phyloP scores from a whole-genome alignment of 2,888 invertebrate species.

The Caenorhabditis sp. region DNA sequence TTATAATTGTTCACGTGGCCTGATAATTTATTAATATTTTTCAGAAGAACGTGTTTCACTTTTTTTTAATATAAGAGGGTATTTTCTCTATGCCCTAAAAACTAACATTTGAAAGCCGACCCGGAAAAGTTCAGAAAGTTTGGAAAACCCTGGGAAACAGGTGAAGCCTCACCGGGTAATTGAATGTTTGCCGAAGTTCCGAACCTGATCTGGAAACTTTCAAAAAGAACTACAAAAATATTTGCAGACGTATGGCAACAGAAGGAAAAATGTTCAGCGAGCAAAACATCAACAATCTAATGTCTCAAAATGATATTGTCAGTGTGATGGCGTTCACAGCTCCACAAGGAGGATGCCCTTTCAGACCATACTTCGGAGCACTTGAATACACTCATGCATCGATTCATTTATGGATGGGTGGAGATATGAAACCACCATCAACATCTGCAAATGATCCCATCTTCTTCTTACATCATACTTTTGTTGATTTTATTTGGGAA shows the following conservation, averaged over 20 bases:
- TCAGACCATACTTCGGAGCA: conserved; percentile 67
- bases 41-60: no score
- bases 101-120: no score
- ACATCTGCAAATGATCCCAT: conserved; percentile 65
- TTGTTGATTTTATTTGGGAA: conserved; percentile 69
- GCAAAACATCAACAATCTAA: conserved; percentile 61
- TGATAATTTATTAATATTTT: no score
- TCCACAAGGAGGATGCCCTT: conserved; percentile 66
- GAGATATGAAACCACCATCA: conserved; percentile 67
- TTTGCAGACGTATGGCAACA: conserved; percentile 48
- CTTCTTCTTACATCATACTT: conserved; percentile 66
- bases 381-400: conserved; percentile 68
- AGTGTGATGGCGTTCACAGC: conserved; percentile 68
- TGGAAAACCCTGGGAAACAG: no score
- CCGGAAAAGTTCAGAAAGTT: no score
- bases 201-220: no score
- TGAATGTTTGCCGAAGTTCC: no score
- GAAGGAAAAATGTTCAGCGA: conserved; percentile 65
- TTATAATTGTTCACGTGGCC: no score
- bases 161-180: no score
- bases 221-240: no score
- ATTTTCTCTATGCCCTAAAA: no score
- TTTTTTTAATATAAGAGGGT: no score
- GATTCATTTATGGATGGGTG: conserved; percentile 68
- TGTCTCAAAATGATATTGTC: conserved; percentile 61